Evolutionary conservation across 2,888 invertebrate species (phyloP), one percentile per base, ranked within the genome.

Genomic region (Zhuqinia jingwanae): DNA sequence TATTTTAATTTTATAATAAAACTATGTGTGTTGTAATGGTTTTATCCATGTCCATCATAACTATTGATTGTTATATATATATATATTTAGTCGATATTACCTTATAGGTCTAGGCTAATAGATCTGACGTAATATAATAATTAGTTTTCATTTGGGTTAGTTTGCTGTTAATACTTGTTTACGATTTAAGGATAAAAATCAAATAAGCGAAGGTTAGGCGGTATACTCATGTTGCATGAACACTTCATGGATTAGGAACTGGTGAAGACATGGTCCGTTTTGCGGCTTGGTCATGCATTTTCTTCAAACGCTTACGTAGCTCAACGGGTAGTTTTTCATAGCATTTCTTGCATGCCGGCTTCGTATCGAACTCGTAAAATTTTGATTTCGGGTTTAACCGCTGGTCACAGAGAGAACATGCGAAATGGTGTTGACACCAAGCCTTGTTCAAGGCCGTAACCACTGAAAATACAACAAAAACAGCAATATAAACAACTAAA

Each of bases 381-480:
- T 99, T 99, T 58, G 98, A 97, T 93, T 98, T 98, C 91, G 98
- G 97, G 92, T 96, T 97, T 94, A 98, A 96, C 92, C 98, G 96
- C 91, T 96, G 96, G 93, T 99, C 99, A 93, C 99, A 99, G 89
- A 98, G 95, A 2, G 98, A 96, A 93, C 99, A 99, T 76, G 98
- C 97, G 93, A 99, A 99, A 93, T 99, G 99, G 92, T 99, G 97
- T 78, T 98, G 97, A 93, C 99, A 99, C 99, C 99, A 99, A 63
- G 98, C 98, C 93, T 99, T 99, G 93, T 99, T 99, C 92, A 99
- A 93, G 53, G 99, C 99, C 89, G 98, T 98, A 93, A 99, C 99
- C 82, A 98, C 98, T 98, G 93, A 45, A 94, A 93, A 77, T 81
- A 58, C n/a, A n/a, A n/a, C n/a, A n/a, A n/a, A n/a, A n/a, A n/a